These are phyloP conservation scores for Hippopotamyrus pictus DNA, from an alignment of 2,797 vertebrate genomes.

Conservation along the genomic window DNA sequence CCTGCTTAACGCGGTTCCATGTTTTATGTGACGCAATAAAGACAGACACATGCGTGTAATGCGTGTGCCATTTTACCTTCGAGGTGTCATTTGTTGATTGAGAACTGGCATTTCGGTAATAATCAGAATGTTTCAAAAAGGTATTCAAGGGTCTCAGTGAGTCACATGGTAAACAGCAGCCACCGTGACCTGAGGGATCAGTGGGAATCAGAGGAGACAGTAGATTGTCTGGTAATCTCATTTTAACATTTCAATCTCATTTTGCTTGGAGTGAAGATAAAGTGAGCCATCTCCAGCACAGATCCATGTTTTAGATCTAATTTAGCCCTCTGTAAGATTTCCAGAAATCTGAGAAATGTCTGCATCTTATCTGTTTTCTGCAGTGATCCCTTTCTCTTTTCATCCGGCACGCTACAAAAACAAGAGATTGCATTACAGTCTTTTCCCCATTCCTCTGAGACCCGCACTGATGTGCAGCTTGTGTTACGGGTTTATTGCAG, in stretches of 20 bases:
- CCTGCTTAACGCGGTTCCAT: background rate
- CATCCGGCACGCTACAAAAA: background rate
- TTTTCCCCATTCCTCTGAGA: background rate
- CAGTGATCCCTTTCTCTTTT: conserved; percentile 40
- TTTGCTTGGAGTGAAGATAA: background rate
- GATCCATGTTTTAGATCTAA: conserved; percentile 2
- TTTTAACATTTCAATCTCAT: background rate
- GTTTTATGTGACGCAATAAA: background rate
- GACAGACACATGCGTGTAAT: background rate
- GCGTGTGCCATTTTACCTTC: background rate
- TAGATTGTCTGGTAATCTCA: background rate
- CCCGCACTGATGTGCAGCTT: background rate
- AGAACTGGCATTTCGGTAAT: background rate
- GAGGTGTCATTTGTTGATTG: background rate
- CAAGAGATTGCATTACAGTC: background rate
- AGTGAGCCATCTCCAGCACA: background rate
- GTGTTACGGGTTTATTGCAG: background rate
- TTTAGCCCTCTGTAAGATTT: background rate
- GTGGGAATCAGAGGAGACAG: background rate
- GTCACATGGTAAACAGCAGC: background rate
- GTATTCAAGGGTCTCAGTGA: background rate
- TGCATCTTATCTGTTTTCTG: conserved; percentile 31
- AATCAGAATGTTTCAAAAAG: background rate
- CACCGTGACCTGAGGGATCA: background rate
- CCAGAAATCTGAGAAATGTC: background rate